Evolutionary conservation across 2,113 vertebrate genomes (phyloP).

Genomic region (Tenebrosternarchus preto): DNA sequence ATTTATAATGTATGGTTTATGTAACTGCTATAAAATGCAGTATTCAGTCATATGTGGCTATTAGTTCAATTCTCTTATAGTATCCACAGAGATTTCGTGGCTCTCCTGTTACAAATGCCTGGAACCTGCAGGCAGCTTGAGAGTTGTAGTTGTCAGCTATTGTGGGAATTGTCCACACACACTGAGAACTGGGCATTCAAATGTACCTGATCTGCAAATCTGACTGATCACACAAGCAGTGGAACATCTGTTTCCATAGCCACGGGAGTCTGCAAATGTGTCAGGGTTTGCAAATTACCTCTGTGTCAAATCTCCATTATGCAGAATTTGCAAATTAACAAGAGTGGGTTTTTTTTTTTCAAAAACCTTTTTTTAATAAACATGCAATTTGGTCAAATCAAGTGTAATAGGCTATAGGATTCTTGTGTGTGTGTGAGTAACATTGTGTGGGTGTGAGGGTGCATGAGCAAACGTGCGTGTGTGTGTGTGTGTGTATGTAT

Average conservation of each 20-base stretch:
- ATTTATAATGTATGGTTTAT: too few relatives aligned
- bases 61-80: slow-evolving; percentile 26
- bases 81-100: slow-evolving; percentile 13
- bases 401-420: too few relatives aligned
- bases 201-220: neutral
- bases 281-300: slow-evolving; percentile 26
- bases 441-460: too few relatives aligned
- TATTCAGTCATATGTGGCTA: neutral
- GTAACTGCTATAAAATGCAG: too few relatives aligned
- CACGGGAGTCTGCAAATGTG: slow-evolving; percentile 15
- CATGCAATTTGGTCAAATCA: too few relatives aligned
- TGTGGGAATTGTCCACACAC: neutral
- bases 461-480: too few relatives aligned
- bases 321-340: slow-evolving; percentile 5
- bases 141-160: neutral
- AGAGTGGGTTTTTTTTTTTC: slow-evolving; percentile 5
- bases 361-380: neutral
- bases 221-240: slow-evolving; percentile 8
- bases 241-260: slow-evolving; percentile 28
- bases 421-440: too few relatives aligned
- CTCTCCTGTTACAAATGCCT: neutral
- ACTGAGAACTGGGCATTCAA: neutral
- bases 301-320: slow-evolving; percentile 19
- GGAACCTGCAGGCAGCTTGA: neutral
- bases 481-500: too few relatives aligned